Conservation (phyloP, 2,888 invertebrate genomes). For the Caenorhabditis panamensis region DNA sequence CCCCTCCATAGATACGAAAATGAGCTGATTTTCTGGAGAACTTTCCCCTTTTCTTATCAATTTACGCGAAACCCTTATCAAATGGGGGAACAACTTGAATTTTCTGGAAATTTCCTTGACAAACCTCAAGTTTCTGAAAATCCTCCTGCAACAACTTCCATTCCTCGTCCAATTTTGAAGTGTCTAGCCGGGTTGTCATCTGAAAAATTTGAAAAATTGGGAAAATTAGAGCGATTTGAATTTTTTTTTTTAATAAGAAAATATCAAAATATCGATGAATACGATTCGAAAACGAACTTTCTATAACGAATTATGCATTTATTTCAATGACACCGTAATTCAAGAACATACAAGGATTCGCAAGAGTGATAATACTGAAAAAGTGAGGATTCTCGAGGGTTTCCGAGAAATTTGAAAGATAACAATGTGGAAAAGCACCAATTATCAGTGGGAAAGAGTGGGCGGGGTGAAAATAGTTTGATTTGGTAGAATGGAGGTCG, state of each 20-base stretch:
- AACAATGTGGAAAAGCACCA: slow-evolving; percentile 4
- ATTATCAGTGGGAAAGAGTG: not conserved
- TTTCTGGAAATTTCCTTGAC: not conserved
- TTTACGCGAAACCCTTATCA: not conserved
- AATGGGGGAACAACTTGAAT: not conserved
- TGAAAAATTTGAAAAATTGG: slow-evolving; percentile 7
- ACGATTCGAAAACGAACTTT: slow-evolving; percentile 4
- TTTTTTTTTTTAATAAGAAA: too few relatives aligned
- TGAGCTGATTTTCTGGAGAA: too few relatives aligned
- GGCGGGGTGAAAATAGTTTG: too few relatives aligned
- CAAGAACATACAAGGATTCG: too few relatives aligned
- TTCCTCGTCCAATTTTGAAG: slow-evolving; percentile 59
- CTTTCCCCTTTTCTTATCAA: too few relatives aligned
- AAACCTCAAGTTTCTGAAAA: slow-evolving; percentile 69
- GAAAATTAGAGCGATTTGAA: not conserved
- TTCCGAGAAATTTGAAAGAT: not conserved
- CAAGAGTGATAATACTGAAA: slow-evolving; percentile 7
- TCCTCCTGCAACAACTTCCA: slow-evolving; percentile 64
- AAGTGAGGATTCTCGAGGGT: too few relatives aligned
- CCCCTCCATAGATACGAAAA: too few relatives aligned
- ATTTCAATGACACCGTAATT: not conserved
- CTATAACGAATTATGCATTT: not conserved
- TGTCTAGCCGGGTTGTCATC: slow-evolving; percentile 10
- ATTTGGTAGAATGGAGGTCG: too few relatives aligned
- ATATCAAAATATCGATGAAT: slow-evolving; percentile 5